These are phyloP conservation scores for Dufourea novaeangliae DNA, from an alignment of 1,140 invertebrate genomes.

Conservation along the genomic window DNA sequence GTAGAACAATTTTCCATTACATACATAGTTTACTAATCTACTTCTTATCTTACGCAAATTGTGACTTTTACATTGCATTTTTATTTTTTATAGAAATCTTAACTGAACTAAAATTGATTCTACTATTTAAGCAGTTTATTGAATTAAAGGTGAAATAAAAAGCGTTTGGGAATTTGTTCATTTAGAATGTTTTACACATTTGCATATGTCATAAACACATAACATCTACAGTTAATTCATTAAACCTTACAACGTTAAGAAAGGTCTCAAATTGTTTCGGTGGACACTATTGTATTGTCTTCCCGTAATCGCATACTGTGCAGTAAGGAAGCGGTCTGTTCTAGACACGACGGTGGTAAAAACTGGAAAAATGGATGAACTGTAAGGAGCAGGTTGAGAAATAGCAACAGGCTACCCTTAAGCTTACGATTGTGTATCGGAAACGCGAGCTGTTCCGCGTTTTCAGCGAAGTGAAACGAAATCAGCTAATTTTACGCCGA, in stretches of 20 bases:
- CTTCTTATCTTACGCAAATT: too few relatives aligned
- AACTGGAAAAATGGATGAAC: conserved; percentile 26
- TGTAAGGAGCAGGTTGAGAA: conserved; percentile 25
- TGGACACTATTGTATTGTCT: neutral
- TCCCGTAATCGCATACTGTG: neutral
- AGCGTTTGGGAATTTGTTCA: too few relatives aligned
- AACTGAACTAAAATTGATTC: too few relatives aligned
- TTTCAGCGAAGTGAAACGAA: conserved; percentile 6
- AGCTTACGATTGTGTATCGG: neutral
- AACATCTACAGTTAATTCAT: too few relatives aligned
- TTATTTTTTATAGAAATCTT: too few relatives aligned
- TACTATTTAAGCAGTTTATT: too few relatives aligned
- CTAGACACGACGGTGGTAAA: neutral
- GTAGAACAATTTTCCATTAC: too few relatives aligned
- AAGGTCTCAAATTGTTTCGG: neutral
- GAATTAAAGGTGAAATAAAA: too few relatives aligned
- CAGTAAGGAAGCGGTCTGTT: neutral
- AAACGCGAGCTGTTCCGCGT: neutral
- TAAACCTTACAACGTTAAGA: neutral
- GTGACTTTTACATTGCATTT: too few relatives aligned
- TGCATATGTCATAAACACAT: too few relatives aligned
- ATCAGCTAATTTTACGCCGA: conserved; percentile 36
- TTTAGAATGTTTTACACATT: too few relatives aligned
- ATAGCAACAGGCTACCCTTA: conserved; percentile 23
- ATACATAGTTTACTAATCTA: too few relatives aligned